These are phyloP conservation scores for Sinocyclocheilus grahami DNA, from an alignment of 2,113 vertebrate species.

Conservation along the genomic window DNA sequence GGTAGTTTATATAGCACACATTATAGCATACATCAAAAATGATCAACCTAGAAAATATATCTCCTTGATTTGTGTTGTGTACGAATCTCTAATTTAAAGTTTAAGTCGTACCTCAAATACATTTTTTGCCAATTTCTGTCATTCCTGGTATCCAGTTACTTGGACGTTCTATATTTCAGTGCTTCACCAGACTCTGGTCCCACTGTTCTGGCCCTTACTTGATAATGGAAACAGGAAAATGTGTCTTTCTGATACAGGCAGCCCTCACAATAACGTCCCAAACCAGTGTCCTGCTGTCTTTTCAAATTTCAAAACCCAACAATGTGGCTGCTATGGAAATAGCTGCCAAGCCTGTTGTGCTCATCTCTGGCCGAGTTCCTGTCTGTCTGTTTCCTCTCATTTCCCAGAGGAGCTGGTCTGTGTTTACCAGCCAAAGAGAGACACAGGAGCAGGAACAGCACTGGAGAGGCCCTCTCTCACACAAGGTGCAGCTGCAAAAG, in stretches of 20 bases:
- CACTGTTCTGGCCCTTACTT: neutral
- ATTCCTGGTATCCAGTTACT: neutral
- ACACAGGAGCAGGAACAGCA: conserved; percentile 37
- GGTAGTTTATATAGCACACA: neutral
- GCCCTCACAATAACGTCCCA: neutral
- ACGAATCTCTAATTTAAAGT: neutral
- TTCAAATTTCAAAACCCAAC: conserved; percentile 43
- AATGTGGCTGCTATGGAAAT: conserved; percentile 51
- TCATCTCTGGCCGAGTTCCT: conserved; percentile 49
- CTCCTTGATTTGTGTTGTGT: neutral
- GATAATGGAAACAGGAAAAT: conserved; percentile 39
- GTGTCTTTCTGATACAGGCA: conserved; percentile 35
- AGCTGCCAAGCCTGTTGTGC: conserved; percentile 46
- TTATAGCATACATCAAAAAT: neutral
- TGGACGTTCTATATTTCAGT: neutral
- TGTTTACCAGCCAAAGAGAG: conserved; percentile 43
- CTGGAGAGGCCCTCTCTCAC: conserved; percentile 32
- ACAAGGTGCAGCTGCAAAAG: conserved; percentile 31
- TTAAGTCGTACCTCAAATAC: neutral
- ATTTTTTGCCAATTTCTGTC: neutral
- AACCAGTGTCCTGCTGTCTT: conserved; percentile 30
- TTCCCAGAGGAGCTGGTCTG: conserved; percentile 49
- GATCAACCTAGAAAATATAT: neutral
- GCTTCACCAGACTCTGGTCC: conserved; percentile 1
- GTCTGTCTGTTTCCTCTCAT: conserved; percentile 48